phyloP scores from a whole-genome alignment of 2,113 vertebrate genomes.

The Calidris pugnax region DNA sequence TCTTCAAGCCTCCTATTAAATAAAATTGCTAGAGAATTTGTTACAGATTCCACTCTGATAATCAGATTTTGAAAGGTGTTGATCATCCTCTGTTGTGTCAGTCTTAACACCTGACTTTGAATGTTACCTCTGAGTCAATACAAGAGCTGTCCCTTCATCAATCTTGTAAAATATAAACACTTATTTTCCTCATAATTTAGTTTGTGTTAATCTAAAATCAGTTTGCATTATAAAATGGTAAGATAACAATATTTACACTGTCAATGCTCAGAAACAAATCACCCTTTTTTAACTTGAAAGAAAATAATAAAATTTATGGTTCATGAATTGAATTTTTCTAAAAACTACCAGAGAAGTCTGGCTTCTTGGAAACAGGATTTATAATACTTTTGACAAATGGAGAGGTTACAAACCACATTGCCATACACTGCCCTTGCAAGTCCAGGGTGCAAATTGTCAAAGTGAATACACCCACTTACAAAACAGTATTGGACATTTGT shows the following conservation, averaged over 20 bases:
- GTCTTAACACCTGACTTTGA: background rate
- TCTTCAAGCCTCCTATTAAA: background rate
- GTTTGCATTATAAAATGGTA: background rate
- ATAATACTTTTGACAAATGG: background rate
- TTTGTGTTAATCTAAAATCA: background rate
- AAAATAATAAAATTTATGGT: background rate
- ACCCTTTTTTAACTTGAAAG: background rate
- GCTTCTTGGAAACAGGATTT: background rate
- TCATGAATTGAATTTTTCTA: background rate
- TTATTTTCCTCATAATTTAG: background rate
- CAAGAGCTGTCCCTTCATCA: background rate
- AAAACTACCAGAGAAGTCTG: background rate
- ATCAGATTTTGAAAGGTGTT: background rate
- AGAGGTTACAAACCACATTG: background rate
- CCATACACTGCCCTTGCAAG: background rate
- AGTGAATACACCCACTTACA: background rate
- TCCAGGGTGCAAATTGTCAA: background rate
- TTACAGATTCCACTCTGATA: background rate
- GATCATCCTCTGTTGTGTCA: fast-evolving
- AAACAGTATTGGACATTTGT: background rate
- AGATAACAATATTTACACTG: background rate
- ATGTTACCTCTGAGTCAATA: background rate
- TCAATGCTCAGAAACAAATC: background rate
- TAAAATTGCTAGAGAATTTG: background rate
- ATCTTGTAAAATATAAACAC: background rate